Conservation (phyloP, 2,797 vertebrate species). For the Podarcis siculus region DNA sequence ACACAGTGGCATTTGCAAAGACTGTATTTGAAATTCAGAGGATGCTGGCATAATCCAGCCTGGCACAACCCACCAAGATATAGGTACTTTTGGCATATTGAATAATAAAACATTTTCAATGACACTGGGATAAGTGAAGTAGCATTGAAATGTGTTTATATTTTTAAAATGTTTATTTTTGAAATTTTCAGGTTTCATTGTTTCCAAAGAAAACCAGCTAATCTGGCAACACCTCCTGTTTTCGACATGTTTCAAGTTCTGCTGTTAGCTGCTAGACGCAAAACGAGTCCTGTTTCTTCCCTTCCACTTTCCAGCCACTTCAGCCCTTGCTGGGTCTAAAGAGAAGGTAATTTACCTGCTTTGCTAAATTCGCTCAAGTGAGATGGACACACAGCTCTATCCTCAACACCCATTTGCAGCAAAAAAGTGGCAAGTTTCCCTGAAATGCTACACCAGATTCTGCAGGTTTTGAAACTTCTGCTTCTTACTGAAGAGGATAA, state of each 20-base stretch:
- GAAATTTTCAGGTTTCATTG: not conserved
- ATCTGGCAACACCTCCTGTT: not conserved
- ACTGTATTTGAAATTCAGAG: slow-evolving; percentile 1
- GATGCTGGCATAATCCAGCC: not conserved
- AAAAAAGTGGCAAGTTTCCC: not conserved
- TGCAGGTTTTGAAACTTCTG: not conserved
- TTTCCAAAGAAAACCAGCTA: not conserved
- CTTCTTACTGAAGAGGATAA: not conserved
- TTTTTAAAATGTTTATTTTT: not conserved
- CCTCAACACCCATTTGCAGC: not conserved
- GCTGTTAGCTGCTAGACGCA: not conserved
- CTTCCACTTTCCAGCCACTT: not conserved
- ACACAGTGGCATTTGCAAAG: not conserved
- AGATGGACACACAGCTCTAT: not conserved
- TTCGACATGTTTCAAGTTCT: not conserved
- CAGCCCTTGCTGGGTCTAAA: not conserved
- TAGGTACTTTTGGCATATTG: not conserved
- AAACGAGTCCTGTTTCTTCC: not conserved
- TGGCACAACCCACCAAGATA: not conserved
- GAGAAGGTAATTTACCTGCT: not conserved
- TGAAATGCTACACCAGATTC: not conserved
- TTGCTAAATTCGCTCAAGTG: not conserved
- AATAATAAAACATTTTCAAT: not conserved
- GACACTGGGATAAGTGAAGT: not conserved
- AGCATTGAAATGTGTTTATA: not conserved